Evolutionary conservation across 2,888 invertebrate genomes (phyloP), one percentile per base, ranked within the genome.

Genomic region (Tenthredo amoena): DNA sequence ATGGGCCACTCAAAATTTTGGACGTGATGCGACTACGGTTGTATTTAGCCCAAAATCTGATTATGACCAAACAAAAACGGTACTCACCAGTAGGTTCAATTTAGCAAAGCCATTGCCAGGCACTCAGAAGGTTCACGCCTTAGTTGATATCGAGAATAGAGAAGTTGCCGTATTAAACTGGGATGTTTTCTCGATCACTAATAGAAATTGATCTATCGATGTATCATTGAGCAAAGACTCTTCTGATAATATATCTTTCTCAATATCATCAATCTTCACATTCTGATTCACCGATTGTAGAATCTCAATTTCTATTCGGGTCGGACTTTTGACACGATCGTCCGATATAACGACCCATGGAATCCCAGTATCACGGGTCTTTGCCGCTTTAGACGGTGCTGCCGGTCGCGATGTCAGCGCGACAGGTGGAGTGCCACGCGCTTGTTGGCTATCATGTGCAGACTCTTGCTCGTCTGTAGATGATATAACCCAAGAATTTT

Each of bases 141-240:
- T 50, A 50, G 50, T 50, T 18, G 5, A 50, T 50, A 18, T 4
- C 50, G 50, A 50, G 4, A 50, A 6, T 50, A 18, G 50, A 50
- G 50, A 50, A 31, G 77, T 77, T 50, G 50, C 77, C 18, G 77
- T 77, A 15, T 55, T 1, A 7, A 77, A 77, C 47, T 31, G 47
- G 15, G 77, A 47, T 9, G 77, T 77, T 50, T 18, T 1, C 15
- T 26, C 10, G 34, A 77, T 50, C 9, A 77, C 50, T n/a, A 31
- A 26, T 26, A 77, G 15, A 21, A 77, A 50, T 26, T 77, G 47
- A 55, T 77, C 77, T 31, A 77, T 77, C 31, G 77, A 47, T 15
- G 74, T 74, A n/a, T 77, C 55, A 50, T 77, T 55, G 1, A 77
- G 31, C 47, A 50, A 31, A 15, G 77, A 77, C 21, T 50, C 10